phyloP scores from a whole-genome alignment of 2,888 invertebrate species.

The Caenorhabditis virilis region DNA sequence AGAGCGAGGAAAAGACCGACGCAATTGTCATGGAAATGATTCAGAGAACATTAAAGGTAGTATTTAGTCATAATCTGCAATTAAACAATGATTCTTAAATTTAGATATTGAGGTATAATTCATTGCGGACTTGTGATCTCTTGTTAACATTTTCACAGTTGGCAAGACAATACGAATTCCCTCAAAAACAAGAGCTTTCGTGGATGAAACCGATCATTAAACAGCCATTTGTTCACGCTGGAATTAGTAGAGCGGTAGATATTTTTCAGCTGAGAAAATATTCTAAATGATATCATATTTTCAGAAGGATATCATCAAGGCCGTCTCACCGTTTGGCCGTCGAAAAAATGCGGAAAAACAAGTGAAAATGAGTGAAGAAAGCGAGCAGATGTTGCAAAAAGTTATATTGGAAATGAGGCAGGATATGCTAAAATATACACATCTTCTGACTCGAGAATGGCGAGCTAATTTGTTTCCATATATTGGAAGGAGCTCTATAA shows the following conservation, averaged over 20 bases:
- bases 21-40: background rate
- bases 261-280: background rate
- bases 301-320: slow-evolving; percentile 19
- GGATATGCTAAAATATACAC: slow-evolving; percentile 17
- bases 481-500: slow-evolving; percentile 18
- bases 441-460: slow-evolving; percentile 36
- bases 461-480: slow-evolving; percentile 30
- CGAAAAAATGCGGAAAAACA: background rate
- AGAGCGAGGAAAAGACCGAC: background rate
- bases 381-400: background rate
- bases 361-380: background rate
- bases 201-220: background rate
- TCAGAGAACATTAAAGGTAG: background rate
- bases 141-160: slow-evolving; percentile 1
- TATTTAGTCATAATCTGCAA: background rate
- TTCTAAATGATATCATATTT: background rate
- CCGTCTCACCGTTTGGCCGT: slow-evolving; percentile 35
- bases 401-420: slow-evolving; percentile 1
- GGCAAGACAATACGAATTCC: background rate
- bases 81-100: no score
- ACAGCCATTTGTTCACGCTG: background rate
- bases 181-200: background rate
- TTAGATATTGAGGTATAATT: background rate
- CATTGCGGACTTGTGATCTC: background rate
- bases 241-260: background rate